phyloP scores from a whole-genome alignment of 2,888 invertebrate species.

The Ophion obscuratus region DNA sequence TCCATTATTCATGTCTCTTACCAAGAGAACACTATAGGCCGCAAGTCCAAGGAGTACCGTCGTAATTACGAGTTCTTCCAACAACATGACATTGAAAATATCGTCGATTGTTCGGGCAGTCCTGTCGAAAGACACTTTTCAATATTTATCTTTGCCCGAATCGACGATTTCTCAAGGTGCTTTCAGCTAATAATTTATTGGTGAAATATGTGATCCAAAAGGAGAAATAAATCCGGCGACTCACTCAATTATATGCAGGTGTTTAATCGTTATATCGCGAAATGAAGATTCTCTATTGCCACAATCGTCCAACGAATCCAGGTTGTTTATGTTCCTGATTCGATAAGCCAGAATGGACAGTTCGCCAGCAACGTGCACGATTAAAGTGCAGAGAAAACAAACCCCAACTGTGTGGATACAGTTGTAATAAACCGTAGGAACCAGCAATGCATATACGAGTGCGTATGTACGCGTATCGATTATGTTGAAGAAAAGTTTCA shows the following conservation, averaged over 20 bases:
- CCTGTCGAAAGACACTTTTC: slow-evolving; percentile 23
- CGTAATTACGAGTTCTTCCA: slow-evolving; percentile 58
- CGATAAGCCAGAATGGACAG: slow-evolving; percentile 54
- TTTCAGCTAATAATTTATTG: neutral
- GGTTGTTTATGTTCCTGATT: slow-evolving; percentile 39
- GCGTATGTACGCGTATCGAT: slow-evolving; percentile 44
- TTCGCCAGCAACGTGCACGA: slow-evolving; percentile 56
- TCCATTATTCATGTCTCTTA: slow-evolving; percentile 21
- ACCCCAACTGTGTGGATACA: slow-evolving; percentile 43
- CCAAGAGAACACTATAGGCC: slow-evolving; percentile 52
- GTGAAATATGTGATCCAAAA: neutral
- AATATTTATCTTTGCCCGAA: neutral
- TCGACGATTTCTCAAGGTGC: neutral
- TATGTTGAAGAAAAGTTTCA: slow-evolving; percentile 40
- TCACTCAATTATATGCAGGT: slow-evolving; percentile 53
- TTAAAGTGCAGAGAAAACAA: slow-evolving; percentile 52
- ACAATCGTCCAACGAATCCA: neutral
- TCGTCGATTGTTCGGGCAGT: slow-evolving; percentile 50
- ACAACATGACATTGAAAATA: slow-evolving; percentile 54
- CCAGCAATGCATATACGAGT: slow-evolving; percentile 38
- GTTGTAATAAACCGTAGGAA: slow-evolving; percentile 55
- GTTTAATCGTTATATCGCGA: slow-evolving; percentile 15
- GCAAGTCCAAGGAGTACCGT: slow-evolving; percentile 61
- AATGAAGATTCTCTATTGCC: slow-evolving; percentile 2
- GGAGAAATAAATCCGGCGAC: neutral